Evolutionary conservation across 2,113 vertebrate genomes (phyloP), one percentile per base, ranked within the genome.

Genomic region (Rhizomys pruinosus): DNA sequence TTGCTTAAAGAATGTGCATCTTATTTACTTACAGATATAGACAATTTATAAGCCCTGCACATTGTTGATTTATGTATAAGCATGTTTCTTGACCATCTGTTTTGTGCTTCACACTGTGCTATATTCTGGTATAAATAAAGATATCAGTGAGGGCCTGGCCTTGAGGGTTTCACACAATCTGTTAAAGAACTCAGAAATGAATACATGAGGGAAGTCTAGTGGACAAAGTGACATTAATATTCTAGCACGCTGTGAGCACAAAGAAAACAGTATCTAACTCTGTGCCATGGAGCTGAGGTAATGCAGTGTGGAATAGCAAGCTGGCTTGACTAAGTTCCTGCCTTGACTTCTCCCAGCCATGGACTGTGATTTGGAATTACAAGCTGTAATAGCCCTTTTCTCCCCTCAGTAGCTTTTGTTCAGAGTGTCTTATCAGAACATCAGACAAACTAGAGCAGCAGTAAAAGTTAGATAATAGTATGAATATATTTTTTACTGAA

Each of bases 41-140:
- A 32, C 87, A 42, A 84, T 84, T 78, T 89, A 69, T 52, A 79
- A 92, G 69, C 8, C 32, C 37, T 32, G 20, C 3, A 32, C 27
- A 55, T 55, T 42, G n/a, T 34, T 93, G 84, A 93, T 76, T 84
- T 89, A 59, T 80, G 25, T 90, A n/a, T 61, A 19, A 44, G 34
- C 12, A 17, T 55, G n/a, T 44, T 88, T 59, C 47, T 84, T 80
- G 64, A 82, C 71, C 81, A 94, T 85, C 78, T 92, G 82, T 39
- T 92, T 77, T 71, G 5, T 73, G 34, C 15, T 84, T 85, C 80
- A 91, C 13, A 34, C n/a, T 34, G 57, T 86, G 39, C 59, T 85
- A 34, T 85, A 86, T 74, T 91, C 74, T 55, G 52, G 9, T 77
- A 69, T 93, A 68, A 94, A 92, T 89, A 63, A 84, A 85, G 61